phyloP scores from a whole-genome alignment of 2,888 invertebrate species.

The Microchrysa polita region DNA sequence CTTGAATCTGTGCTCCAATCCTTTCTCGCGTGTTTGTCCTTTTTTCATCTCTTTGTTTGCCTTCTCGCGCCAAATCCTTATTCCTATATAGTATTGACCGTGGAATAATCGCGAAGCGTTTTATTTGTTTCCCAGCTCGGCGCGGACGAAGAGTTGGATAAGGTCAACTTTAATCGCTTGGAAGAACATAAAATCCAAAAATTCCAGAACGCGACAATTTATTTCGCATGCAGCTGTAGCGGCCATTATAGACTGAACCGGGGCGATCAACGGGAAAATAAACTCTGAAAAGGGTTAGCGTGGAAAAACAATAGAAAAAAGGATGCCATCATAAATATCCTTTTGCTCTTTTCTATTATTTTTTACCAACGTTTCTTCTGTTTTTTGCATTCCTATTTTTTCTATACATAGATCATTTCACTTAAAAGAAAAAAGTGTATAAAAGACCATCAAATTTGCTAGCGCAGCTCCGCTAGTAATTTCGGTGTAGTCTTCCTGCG shows the following conservation, averaged over 20 bases:
- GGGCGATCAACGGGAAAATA: not conserved
- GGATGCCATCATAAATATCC: constrained; percentile 19
- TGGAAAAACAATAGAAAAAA: not conserved
- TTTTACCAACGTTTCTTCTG: constrained; percentile 6
- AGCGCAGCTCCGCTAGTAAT: not conserved
- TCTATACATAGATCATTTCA: not conserved
- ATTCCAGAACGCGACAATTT: constrained; percentile 24
- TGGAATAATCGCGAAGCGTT: constrained; percentile 30
- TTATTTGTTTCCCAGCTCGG: constrained; percentile 24
- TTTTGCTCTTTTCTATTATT: constrained; percentile 7
- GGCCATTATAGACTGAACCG: not conserved
- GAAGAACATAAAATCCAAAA: constrained; percentile 40
- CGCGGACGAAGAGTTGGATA: no score
- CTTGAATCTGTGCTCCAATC: constrained; percentile 10
- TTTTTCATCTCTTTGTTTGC: no score
- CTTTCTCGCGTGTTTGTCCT: no score
- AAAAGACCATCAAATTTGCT: constrained; percentile 26
- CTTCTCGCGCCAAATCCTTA: no score
- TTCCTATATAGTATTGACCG: no score
- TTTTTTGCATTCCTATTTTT: no score
- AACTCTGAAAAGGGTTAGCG: not conserved
- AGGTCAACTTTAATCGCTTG: constrained; percentile 28
- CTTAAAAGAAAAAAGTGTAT: not conserved
- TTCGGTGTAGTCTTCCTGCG: no score
- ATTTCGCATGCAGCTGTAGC: not conserved